Percentiles rank a stretch among this genome's conserved stretches.
phyloP scores from a whole-genome alignment of 2,888 invertebrate species.

The Diaprepes abbreviatus region DNA sequence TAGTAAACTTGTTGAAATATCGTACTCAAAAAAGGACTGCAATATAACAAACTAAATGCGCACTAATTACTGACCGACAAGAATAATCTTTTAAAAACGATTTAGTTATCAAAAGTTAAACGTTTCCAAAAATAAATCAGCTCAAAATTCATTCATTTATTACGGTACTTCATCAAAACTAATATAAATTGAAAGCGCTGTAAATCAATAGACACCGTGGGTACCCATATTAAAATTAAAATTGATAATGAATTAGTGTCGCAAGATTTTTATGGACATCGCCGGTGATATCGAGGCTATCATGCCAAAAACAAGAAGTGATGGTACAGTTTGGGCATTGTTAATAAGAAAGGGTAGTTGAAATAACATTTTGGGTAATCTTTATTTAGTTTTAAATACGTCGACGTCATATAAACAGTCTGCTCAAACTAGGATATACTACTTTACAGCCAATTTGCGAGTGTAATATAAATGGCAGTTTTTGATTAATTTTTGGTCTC shows the following conservation, averaged over 20 bases:
- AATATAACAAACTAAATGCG: background rate
- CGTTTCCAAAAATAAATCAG: slow-evolving; percentile 2
- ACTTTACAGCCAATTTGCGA: too few relatives aligned
- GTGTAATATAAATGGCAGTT: too few relatives aligned
- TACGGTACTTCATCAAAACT: slow-evolving; percentile 3
- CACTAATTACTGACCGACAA: background rate
- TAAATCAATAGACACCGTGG: background rate
- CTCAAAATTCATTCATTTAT: background rate
- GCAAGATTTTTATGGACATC: slow-evolving; percentile 11
- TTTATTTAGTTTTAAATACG: too few relatives aligned
- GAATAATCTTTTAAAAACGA: background rate
- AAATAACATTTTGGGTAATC: too few relatives aligned
- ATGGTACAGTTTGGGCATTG: background rate
- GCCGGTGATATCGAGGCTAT: background rate
- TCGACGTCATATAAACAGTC: too few relatives aligned
- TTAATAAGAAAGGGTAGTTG: too few relatives aligned
- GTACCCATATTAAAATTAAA: slow-evolving; percentile 25
- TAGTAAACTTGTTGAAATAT: too few relatives aligned
- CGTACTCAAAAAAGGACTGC: background rate
- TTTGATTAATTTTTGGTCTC: too few relatives aligned
- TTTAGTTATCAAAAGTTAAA: slow-evolving; percentile 7
- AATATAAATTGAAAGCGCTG: slow-evolving; percentile 14
- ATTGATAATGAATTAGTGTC: slow-evolving; percentile 28
- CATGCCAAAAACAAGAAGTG: background rate
- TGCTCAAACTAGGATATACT: too few relatives aligned